Percentiles rank a stretch among this genome's conserved stretches.
Evolutionary conservation across 2,888 invertebrate species (phyloP).

Genomic region (Teinopalpus imperialis): DNA sequence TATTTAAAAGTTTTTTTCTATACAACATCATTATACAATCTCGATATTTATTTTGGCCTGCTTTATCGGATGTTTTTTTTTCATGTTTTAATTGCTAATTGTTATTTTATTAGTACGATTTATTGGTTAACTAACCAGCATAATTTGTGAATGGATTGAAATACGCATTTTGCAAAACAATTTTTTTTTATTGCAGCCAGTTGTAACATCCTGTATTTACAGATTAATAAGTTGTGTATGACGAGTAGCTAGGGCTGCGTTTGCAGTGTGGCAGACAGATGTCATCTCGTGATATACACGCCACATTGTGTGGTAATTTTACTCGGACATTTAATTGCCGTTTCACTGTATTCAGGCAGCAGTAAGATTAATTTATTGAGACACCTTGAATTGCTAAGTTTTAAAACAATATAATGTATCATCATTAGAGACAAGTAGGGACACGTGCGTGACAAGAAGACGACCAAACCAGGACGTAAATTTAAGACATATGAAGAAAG

Average conservation of each 20-base stretch:
- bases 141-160: too few species aligned
- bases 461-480: constrained; percentile 25
- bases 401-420: constrained; percentile 63
- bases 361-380: constrained; percentile 72
- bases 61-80: too few species aligned
- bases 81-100: too few species aligned
- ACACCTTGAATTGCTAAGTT: constrained; percentile 66
- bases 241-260: constrained; percentile 52
- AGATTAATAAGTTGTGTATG: constrained; percentile 50
- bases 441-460: constrained; percentile 36
- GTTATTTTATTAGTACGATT: too few species aligned
- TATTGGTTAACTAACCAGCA: too few species aligned
- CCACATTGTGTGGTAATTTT: constrained; percentile 79
- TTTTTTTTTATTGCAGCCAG: too few species aligned
- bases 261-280: constrained; percentile 51
- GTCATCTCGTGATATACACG: constrained; percentile 75
- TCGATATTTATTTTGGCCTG: too few species aligned
- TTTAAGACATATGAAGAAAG: neutral
- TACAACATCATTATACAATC: too few species aligned
- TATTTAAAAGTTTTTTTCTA: too few species aligned
- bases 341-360: constrained; percentile 68
- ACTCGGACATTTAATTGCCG: constrained; percentile 72
- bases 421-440: constrained; percentile 62
- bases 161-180: too few species aligned
- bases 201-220: constrained; percentile 12